Evolutionary conservation across 2,888 invertebrate genomes (phyloP).

Genomic region (Rhorus exstirpatorius): DNA sequence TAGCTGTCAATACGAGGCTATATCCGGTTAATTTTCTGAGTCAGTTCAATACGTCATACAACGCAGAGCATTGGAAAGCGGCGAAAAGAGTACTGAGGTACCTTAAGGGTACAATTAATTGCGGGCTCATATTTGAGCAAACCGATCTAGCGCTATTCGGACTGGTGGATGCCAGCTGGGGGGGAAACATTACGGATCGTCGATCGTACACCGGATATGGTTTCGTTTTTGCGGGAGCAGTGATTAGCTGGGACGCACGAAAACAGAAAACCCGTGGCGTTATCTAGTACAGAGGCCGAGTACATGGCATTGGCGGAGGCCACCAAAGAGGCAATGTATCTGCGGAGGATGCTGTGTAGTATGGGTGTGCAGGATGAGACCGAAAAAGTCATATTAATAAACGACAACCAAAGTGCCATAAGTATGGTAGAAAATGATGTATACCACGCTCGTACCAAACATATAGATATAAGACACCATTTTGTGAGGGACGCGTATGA

Average conservation of each 20-base stretch:
- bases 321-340: slow-evolving; percentile 6
- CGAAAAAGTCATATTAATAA: not conserved
- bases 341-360: not conserved
- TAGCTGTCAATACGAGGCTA: slow-evolving; percentile 58
- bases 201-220: too few relatives aligned
- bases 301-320: slow-evolving; percentile 11
- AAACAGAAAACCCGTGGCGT: not conserved
- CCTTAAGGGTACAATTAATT: not conserved
- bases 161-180: too few relatives aligned
- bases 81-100: not conserved
- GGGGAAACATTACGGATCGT: too few relatives aligned
- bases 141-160: not conserved
- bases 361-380: not conserved
- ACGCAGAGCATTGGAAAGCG: not conserved
- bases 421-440: not conserved
- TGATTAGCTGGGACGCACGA: too few relatives aligned
- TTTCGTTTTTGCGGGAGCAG: too few relatives aligned
- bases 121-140: not conserved
- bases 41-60: slow-evolving; percentile 46
- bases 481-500: not conserved
- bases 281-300: not conserved
- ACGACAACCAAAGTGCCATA: slow-evolving; percentile 1
- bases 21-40: slow-evolving; percentile 55
- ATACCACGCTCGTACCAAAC: slow-evolving; percentile 1
- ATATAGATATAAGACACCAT: not conserved